Conservation (phyloP, 2,797 vertebrate genomes). For the Poeciliopsis gracilis region DNA sequence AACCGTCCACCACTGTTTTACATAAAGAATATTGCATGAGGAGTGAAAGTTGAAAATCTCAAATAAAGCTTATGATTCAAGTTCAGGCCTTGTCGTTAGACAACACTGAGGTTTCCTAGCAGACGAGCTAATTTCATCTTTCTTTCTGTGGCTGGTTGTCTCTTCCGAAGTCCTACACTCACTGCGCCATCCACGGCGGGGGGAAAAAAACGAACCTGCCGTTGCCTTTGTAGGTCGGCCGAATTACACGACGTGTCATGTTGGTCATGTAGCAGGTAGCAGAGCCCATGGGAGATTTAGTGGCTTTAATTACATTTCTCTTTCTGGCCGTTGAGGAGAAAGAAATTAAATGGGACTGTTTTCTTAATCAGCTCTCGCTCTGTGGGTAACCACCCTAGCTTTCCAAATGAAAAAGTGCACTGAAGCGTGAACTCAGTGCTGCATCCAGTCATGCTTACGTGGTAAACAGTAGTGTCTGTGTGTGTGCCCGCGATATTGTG, state of each 20-base stretch:
- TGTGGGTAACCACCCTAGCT: constrained; percentile 74
- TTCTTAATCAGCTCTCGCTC: constrained; percentile 81
- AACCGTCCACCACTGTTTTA: not conserved
- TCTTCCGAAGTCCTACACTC: constrained; percentile 47
- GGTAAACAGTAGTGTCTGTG: constrained; percentile 71
- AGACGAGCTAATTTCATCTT: constrained; percentile 17
- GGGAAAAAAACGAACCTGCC: constrained; percentile 33
- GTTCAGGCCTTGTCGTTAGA: constrained; percentile 45
- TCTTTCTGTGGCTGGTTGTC: constrained; percentile 26
- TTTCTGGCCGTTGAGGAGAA: constrained; percentile 78
- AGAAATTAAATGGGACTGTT: constrained; percentile 82
- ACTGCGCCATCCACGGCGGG: constrained; percentile 46
- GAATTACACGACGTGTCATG: constrained; percentile 79
- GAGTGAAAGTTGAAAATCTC: not conserved
- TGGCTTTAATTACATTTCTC: constrained; percentile 84
- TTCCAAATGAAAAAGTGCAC: constrained; percentile 83
- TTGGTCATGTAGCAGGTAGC: constrained; percentile 77
- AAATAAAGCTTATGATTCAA: not conserved
- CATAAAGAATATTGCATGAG: not conserved
- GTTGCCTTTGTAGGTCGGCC: constrained; percentile 71
- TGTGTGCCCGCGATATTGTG: constrained; percentile 34
- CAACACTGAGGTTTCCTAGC: constrained; percentile 44
- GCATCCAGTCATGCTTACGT: constrained; percentile 75
- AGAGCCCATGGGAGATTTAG: constrained; percentile 76
- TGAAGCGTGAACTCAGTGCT: constrained; percentile 72